Conservation (phyloP, 2,797 vertebrate genomes). For the Triplophysa bombifrons region DNA sequence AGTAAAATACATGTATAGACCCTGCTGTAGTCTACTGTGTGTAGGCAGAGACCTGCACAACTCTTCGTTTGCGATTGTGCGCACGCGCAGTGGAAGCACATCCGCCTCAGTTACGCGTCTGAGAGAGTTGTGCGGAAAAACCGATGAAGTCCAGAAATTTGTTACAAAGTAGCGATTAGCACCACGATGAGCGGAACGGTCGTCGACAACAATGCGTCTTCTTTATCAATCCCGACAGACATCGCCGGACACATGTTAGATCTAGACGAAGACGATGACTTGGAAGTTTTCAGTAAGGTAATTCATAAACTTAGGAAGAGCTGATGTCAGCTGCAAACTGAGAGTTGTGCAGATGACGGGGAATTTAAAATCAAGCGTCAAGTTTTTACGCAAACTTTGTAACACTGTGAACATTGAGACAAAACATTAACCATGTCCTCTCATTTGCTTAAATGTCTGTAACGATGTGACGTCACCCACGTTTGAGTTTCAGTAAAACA, state of each 20-base stretch:
- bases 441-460: not conserved
- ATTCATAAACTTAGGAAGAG: slow-evolving; percentile 18
- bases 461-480: not conserved
- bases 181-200: slow-evolving; percentile 64
- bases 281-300: slow-evolving; percentile 97
- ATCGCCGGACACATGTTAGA: slow-evolving; percentile 77
- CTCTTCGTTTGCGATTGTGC: slow-evolving; percentile 70
- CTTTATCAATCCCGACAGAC: slow-evolving; percentile 60
- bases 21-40: not conserved
- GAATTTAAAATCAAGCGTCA: not conserved
- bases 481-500: not conserved
- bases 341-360: not conserved
- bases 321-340: not conserved
- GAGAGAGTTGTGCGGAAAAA: slow-evolving; percentile 30
- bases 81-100: slow-evolving; percentile 60
- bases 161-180: slow-evolving; percentile 31
- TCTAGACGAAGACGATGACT: slow-evolving; percentile 90
- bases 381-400: not conserved
- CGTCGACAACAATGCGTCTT: slow-evolving; percentile 36
- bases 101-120: slow-evolving; percentile 12
- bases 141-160: slow-evolving; percentile 33
- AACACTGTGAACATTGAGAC: not conserved
- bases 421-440: no score
- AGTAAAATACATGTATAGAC: not conserved
- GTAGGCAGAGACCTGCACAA: not conserved